Evolutionary conservation across 2,888 invertebrate species (phyloP).

Genomic region (Steinernema hermaphroditum): DNA sequence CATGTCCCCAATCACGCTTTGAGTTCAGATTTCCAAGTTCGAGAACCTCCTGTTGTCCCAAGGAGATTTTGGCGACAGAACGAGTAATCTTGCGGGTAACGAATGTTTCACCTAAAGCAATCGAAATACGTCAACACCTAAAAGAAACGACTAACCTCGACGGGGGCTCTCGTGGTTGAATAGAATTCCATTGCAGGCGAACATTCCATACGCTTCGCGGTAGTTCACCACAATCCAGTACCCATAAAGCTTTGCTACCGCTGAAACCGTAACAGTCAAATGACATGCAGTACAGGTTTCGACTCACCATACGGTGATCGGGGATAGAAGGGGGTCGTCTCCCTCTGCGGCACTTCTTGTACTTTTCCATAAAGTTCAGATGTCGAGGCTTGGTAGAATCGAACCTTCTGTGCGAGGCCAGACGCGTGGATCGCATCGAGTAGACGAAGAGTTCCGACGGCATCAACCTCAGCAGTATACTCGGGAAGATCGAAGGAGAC

Average conservation of each 20-base stretch:
- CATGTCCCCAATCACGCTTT: conserved; percentile 90
- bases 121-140: neutral
- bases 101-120: conserved; percentile 82
- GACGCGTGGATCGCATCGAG: conserved; percentile 89
- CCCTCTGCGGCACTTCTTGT: conserved; percentile 86
- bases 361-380: conserved; percentile 93
- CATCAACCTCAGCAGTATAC: conserved; percentile 97
- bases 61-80: conserved; percentile 90
- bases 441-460: conserved; percentile 85
- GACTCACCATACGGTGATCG: conserved; percentile 89
- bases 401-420: conserved; percentile 78
- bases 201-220: conserved; percentile 90
- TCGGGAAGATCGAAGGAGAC: conserved; percentile 95
- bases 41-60: conserved; percentile 79
- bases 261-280: conserved; percentile 70
- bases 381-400: conserved; percentile 92
- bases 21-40: conserved; percentile 94
- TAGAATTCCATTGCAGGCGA: conserved; percentile 90
- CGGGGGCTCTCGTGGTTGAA: conserved; percentile 96
- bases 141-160: conserved; percentile 70
- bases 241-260: conserved; percentile 91
- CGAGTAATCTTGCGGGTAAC: conserved; percentile 97
- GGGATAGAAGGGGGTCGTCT: conserved; percentile 92
- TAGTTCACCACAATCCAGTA: conserved; percentile 96
- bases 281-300: neutral